Conservation (phyloP, 2,113 vertebrate genomes). For the Paralichthys olivaceus region DNA sequence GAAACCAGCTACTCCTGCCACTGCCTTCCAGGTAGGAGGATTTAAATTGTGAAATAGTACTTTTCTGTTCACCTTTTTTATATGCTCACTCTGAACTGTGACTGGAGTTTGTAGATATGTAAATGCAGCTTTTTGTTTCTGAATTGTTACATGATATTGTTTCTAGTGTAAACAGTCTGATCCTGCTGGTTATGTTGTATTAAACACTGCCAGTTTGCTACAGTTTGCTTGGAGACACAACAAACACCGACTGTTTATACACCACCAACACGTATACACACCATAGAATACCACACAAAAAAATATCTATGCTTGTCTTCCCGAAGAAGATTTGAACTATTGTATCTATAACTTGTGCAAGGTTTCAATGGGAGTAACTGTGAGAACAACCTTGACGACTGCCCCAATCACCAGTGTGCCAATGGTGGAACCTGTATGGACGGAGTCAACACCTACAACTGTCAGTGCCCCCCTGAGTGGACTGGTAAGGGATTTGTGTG, state of each 20-base stretch:
- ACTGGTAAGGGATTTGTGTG: conserved; percentile 84
- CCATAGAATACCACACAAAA: neutral
- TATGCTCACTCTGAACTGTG: neutral
- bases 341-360: conserved; percentile 56
- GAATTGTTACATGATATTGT: conserved; percentile 59
- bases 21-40: conserved; percentile 90
- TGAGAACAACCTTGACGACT: conserved; percentile 93
- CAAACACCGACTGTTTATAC: conserved; percentile 48
- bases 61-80: neutral
- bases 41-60: neutral
- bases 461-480: conserved; percentile 95
- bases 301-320: neutral
- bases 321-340: neutral
- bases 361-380: conserved; percentile 93
- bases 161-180: conserved; percentile 71
- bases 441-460: conserved; percentile 96
- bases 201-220: conserved; percentile 31
- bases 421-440: conserved; percentile 95
- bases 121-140: conserved; percentile 2
- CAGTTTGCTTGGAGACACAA: conserved; percentile 31
- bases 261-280: conserved; percentile 3
- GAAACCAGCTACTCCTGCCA: conserved; percentile 91
- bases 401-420: conserved; percentile 90
- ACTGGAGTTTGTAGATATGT: neutral
- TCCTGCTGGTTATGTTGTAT: conserved; percentile 40